Evolutionary conservation across 2,797 vertebrate species (phyloP), one percentile per base, ranked within the genome.

Genomic region (Catamblyrhynchus diadema): DNA sequence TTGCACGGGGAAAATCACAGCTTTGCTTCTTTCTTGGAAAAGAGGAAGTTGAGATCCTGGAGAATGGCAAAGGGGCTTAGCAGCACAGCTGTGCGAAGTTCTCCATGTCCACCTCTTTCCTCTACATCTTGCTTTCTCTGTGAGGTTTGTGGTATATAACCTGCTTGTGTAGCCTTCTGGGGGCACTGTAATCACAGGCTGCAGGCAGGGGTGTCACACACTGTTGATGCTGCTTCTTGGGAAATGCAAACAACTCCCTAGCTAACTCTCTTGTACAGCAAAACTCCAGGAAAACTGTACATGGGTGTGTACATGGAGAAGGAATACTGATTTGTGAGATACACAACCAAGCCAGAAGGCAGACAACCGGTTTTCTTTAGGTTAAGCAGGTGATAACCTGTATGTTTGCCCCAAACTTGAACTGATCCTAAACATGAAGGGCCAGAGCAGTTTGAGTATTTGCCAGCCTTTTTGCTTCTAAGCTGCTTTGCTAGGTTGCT

Each of bases 141-240:
- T 69, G 57, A 33, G 10, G 6, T 32, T 77, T 1, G 1, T 2
- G 5, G 9, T 4, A 6, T 2, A 3, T 4, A 7, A 47, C 6
- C 39, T 35, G 32, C 22, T 35, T 22, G 18, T 16, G 18, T 21
- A 75, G 45, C n/a, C 23, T 53, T 51, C 59, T 19, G 57, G 25
- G 17, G 4, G 3, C 21, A 3, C 12, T 57, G 41, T 33, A 17
- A 30, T 47, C 15, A 6, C 53, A 22, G 1, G 4, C 35, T 79
- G 45, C 7, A 6, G 66, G 32, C 48, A 77, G 51, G 21, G 33
- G 2, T 39, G 18, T 32, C 32, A 8, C 24, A 9, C 3, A 3
- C 53, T 11, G 4, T 16, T 45, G 47, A 13, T 0, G 3, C 5
- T 19, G 27, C 25, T 83, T 53, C 37, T 69, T 57, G 54, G 69